Evolutionary conservation across 2,113 vertebrate genomes (phyloP).

Genomic region (Urocolius indicus): DNA sequence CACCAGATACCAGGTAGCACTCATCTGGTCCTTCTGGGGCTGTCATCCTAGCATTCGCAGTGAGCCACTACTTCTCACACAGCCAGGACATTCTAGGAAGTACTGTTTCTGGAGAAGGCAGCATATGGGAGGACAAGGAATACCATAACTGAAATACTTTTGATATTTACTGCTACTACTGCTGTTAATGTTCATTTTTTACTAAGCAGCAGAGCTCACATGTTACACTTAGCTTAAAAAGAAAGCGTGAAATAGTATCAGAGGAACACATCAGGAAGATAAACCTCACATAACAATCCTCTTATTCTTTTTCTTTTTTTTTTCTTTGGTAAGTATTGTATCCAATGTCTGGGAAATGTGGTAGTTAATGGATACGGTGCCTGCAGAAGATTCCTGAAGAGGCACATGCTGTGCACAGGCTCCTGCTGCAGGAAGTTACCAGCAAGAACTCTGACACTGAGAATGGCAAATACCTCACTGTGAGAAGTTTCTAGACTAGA

Average conservation of each 20-base stretch:
- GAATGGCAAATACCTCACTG: background rate
- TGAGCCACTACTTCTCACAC: background rate
- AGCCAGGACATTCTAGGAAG: background rate
- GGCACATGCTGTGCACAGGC: background rate
- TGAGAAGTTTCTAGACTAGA: background rate
- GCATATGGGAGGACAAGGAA: background rate
- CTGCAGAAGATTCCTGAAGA: background rate
- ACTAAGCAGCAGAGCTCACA: background rate
- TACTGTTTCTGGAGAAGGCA: background rate
- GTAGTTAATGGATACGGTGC: background rate
- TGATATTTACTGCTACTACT: background rate
- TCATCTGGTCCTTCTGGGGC: background rate
- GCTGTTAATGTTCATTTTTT: background rate
- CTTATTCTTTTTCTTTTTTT: background rate
- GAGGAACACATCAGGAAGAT: background rate
- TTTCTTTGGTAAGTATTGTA: background rate
- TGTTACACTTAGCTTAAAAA: background rate
- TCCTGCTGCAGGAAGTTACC: background rate
- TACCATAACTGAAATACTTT: background rate
- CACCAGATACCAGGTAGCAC: background rate
- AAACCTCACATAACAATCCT: background rate
- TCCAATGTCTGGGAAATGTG: background rate
- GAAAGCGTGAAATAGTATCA: background rate
- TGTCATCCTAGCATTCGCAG: fast-evolving
- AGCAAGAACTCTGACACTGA: background rate